Base-by-base conservation (phyloP, 2,113 vertebrate genomes). In the Cephalopholis sonnerati region DNA sequence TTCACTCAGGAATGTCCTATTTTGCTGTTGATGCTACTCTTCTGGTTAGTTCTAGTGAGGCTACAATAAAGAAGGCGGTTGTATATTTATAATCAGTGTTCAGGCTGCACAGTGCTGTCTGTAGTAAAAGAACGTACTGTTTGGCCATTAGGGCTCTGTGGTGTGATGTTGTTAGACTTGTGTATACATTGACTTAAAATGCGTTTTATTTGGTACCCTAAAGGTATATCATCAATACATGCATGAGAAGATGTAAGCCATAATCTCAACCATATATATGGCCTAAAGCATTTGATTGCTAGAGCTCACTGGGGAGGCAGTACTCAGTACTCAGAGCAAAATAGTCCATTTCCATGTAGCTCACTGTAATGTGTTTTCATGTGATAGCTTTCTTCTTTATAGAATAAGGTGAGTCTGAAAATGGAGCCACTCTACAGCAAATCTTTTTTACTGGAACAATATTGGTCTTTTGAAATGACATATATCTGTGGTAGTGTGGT, bases 381-480 rank as follows among this genome's bases (percentile, higher is more conserved):
- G 17, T 11, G 2, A 44, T 53, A 22, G 74, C 81, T 85, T 78
- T 81, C 65, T 79, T 80, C 72, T 72, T 72, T 58, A 64, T 24
- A 70, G 16, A 74, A 74, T 64, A 64, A 48, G 64, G 29, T 7
- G 7, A 51, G 39, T 72, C 53, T 80, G 57, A 46, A 71, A 80
- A 69, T 25, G 48, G 46, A 83, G n/a, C 32, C 55, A 54, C 57
- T 82, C 74, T 46, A 39, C 44, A 75, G 29, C 24, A 72, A 75
- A 78, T 81, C 25, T 50, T 41, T 77, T 89, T 74, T 50, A 76
- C 50, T 74, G 55, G 74, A 80, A 79, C 73, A 79, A 63, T 64
- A 50, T 25, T 54, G 54, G 20, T 53, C 51, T 79, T 71, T 58
- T 63, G 64, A 75, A 84, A 76, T 22, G 39, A 75, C 74, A 76